Evolutionary conservation across 2,888 invertebrate genomes (phyloP).

Genomic region (Clivina fossor): DNA sequence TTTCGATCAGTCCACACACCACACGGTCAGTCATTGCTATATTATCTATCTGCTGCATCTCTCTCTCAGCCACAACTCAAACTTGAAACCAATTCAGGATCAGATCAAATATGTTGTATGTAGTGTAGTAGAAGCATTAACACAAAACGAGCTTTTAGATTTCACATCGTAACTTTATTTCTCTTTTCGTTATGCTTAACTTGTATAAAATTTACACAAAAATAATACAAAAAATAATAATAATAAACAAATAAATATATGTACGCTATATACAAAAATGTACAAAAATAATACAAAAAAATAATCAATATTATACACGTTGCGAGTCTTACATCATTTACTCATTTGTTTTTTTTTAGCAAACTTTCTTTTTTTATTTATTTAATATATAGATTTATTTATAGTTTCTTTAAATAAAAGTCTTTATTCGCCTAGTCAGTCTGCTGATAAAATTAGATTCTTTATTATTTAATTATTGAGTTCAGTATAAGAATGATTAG

Average conservation of each 20-base stretch:
- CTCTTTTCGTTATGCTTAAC: slow-evolving; percentile 50
- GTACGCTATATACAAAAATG: slow-evolving; percentile 55
- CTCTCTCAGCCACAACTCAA: too few species aligned
- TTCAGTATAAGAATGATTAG: too few species aligned
- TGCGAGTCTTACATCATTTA: slow-evolving; percentile 37
- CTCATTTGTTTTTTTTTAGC: slow-evolving; percentile 27
- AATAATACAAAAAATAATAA: slow-evolving; percentile 51
- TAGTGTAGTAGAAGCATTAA: slow-evolving; percentile 30
- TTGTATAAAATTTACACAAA: slow-evolving; percentile 55
- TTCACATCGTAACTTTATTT: slow-evolving; percentile 53
- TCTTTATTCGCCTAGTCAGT: slow-evolving; percentile 33
- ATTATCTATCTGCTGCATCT: too few species aligned
- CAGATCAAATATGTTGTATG: too few species aligned
- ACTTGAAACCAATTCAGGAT: not conserved
- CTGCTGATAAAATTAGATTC: slow-evolving; percentile 20
- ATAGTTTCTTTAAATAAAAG: slow-evolving; percentile 29
- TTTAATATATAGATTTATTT: too few species aligned
- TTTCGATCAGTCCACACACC: slow-evolving; percentile 10
- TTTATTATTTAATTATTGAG: too few species aligned
- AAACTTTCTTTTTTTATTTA: too few species aligned
- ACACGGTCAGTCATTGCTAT: too few species aligned
- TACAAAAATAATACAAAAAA: slow-evolving; percentile 55
- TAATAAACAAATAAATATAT: slow-evolving; percentile 54
- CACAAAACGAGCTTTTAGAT: slow-evolving; percentile 45
- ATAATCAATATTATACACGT: slow-evolving; percentile 33